These are phyloP conservation scores for Apotomis turbidana DNA, from an alignment of 2,888 invertebrate species.

Conservation along the genomic window DNA sequence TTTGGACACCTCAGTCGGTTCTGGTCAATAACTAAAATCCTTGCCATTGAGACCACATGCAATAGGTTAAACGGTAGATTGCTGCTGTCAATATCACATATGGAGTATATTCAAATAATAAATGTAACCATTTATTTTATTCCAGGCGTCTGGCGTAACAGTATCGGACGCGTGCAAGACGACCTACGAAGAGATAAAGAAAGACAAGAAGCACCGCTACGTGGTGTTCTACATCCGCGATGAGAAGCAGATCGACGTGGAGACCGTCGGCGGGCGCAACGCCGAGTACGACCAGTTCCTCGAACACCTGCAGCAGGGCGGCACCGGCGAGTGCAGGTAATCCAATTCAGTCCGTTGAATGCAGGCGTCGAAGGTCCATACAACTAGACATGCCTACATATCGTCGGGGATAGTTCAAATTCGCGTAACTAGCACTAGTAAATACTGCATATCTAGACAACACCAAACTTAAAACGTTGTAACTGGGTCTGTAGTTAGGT, in stretches of 20 bases:
- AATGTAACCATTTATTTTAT: conserved; percentile 13
- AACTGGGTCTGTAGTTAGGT: too few species aligned
- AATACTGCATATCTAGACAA: too few species aligned
- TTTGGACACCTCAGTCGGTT: too few species aligned
- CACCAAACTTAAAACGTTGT: too few species aligned
- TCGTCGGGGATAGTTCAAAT: too few species aligned
- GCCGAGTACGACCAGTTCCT: conserved; percentile 97
- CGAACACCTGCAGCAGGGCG: conserved; percentile 95
- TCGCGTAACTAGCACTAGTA: too few species aligned
- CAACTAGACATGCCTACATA: too few species aligned
- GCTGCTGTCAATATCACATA: too few species aligned
- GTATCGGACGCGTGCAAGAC: conserved; percentile 97
- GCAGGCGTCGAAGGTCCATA: too few species aligned
- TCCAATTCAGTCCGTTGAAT: background rate
- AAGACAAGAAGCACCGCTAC: conserved; percentile 98
- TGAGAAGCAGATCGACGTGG: conserved; percentile 98
- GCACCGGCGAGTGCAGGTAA: conserved; percentile 96
- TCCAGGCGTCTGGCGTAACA: conserved; percentile 97
- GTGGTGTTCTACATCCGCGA: conserved; percentile 98
- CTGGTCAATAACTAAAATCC: too few species aligned
- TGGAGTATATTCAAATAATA: background rate
- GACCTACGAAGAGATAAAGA: conserved; percentile 98
- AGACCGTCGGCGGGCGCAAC: conserved; percentile 94
- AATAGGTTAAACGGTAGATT: too few species aligned
- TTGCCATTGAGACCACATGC: too few species aligned